These are phyloP conservation scores for Girardia tigrina DNA, from an alignment of 2,888 invertebrate species.

Conservation along the genomic window DNA sequence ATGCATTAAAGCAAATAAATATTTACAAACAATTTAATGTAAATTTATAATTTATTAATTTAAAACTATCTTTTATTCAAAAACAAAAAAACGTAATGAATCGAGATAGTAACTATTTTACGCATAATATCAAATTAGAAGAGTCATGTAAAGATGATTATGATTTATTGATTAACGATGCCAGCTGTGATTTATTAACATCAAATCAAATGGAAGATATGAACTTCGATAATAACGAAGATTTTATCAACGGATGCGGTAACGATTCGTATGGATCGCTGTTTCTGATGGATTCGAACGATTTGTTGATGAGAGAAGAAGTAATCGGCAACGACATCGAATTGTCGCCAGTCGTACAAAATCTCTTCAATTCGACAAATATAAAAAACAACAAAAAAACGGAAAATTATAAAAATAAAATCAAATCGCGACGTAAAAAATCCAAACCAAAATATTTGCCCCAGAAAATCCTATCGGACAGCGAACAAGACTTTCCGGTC, in stretches of 20 bases:
- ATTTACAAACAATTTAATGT: slow-evolving; percentile 23
- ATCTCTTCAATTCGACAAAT: background rate
- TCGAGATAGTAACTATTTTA: background rate
- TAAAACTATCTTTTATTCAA: background rate
- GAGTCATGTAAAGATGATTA: slow-evolving; percentile 16
- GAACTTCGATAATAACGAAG: slow-evolving; percentile 28
- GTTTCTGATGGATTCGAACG: slow-evolving; percentile 29
- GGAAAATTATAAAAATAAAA: slow-evolving; percentile 9
- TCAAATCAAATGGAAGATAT: slow-evolving; percentile 25
- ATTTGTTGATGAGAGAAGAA: slow-evolving; percentile 30
- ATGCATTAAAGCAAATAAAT: background rate
- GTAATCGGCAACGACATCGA: slow-evolving; percentile 24
- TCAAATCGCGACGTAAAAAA: background rate
- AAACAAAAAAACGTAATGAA: background rate
- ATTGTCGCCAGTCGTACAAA: slow-evolving; percentile 25
- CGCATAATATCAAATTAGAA: slow-evolving; percentile 23
- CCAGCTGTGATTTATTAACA: slow-evolving; percentile 7
- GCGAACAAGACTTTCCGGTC: background rate
- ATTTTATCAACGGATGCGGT: slow-evolving; percentile 20
- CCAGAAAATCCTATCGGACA: background rate
- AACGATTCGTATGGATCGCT: slow-evolving; percentile 28
- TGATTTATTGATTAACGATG: slow-evolving; percentile 20
- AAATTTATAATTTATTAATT: background rate
- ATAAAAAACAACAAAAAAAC: background rate
- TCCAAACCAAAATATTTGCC: slow-evolving; percentile 14